phyloP scores from a whole-genome alignment of 2,113 vertebrate genomes.

The Craseonycteris thonglongyai region DNA sequence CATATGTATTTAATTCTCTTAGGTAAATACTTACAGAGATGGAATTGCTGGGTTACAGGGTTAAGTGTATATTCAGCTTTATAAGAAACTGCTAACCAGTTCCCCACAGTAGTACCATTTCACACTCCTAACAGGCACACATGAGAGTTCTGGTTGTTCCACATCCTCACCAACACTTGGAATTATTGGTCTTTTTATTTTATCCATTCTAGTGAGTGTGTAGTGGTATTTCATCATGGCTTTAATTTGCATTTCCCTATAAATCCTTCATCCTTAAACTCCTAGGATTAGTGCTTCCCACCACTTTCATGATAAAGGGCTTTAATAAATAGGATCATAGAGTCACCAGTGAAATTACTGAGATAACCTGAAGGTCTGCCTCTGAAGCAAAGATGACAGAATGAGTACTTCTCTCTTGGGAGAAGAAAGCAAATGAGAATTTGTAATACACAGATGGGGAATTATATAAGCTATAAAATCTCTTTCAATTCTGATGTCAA shows the following conservation, averaged over 20 bases:
- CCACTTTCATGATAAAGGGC: background rate
- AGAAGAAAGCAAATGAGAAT: background rate
- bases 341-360: background rate
- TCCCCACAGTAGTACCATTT: background rate
- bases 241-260: constrained; percentile 21
- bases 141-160: background rate
- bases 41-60: background rate
- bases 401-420: background rate
- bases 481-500: background rate
- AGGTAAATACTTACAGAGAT: background rate
- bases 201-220: background rate
- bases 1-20: background rate
- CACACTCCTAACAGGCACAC: background rate
- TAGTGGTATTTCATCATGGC: background rate
- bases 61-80: background rate
- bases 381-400: background rate
- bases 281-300: background rate
- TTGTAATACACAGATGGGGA: background rate
- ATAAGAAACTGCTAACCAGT: background rate
- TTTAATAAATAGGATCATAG: background rate
- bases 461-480: background rate
- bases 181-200: background rate
- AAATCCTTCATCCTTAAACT: background rate
- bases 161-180: background rate
- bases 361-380: background rate